Conservation (phyloP, 1,140 invertebrate genomes). For the Lordiphosa collinella region DNA sequence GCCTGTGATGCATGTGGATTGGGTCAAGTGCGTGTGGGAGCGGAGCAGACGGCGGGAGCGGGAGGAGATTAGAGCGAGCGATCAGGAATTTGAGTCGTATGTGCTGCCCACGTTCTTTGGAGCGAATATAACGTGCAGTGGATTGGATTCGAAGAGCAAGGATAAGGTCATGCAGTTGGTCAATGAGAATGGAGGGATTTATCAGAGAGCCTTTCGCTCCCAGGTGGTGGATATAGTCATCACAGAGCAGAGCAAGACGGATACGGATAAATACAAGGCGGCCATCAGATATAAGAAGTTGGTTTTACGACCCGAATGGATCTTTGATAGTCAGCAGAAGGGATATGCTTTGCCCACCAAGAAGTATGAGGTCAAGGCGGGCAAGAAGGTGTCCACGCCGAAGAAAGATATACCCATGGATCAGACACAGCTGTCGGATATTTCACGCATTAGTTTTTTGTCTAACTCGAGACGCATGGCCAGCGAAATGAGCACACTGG, state of each 20-base stretch:
- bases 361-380: conserved; percentile 81
- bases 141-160: conserved; percentile 85
- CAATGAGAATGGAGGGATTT: conserved; percentile 86
- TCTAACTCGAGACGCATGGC: conserved; percentile 33
- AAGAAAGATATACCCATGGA: conserved; percentile 44
- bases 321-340: conserved; percentile 86
- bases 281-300: conserved; percentile 88
- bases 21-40: conserved; percentile 91
- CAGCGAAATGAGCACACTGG: conserved; percentile 56
- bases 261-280: conserved; percentile 90
- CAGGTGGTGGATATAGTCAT: conserved; percentile 77
- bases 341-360: conserved; percentile 87
- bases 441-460: conserved; percentile 62
- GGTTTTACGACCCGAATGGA: conserved; percentile 87
- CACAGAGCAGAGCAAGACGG: conserved; percentile 80
- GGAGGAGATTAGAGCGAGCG: conserved; percentile 83
- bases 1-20: conserved; percentile 88
- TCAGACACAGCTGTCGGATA: conserved; percentile 62
- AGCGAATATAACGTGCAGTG: conserved; percentile 88
- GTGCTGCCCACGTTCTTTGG: conserved; percentile 90
- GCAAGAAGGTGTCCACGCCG: conserved; percentile 67
- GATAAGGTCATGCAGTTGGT: conserved; percentile 85
- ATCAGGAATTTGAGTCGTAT: conserved; percentile 84
- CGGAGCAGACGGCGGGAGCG: conserved; percentile 79
- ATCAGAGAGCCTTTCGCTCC: conserved; percentile 81